These are phyloP conservation scores for Arothron firmamentum DNA, from an alignment of 2,113 vertebrate genomes.

Conservation along the genomic window DNA sequence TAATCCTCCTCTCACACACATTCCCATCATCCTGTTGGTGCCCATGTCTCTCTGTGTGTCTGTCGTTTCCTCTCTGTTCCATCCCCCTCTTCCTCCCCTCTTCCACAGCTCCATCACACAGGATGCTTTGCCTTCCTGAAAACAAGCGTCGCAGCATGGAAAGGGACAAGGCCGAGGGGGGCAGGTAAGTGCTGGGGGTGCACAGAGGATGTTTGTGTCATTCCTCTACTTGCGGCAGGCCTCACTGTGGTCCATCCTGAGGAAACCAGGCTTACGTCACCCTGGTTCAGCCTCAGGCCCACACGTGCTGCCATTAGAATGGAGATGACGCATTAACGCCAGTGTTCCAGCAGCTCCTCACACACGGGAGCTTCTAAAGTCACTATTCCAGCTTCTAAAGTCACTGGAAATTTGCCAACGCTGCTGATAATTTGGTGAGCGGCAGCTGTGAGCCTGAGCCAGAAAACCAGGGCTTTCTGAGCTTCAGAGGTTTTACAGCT, in stretches of 20 bases:
- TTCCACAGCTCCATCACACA: slow-evolving; percentile 54
- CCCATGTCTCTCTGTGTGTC: slow-evolving; percentile 34
- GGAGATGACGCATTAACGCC: slow-evolving; percentile 24
- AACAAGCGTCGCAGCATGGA: slow-evolving; percentile 55
- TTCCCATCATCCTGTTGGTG: neutral
- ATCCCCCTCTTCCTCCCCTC: slow-evolving; percentile 59
- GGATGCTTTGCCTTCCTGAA: slow-evolving; percentile 66
- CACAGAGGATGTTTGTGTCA: slow-evolving; percentile 78
- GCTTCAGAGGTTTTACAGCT: neutral
- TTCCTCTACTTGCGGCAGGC: slow-evolving; percentile 49
- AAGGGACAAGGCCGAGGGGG: slow-evolving; percentile 61
- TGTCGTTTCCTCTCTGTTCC: slow-evolving; percentile 45
- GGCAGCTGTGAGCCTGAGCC: neutral
- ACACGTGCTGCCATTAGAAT: slow-evolving; percentile 37
- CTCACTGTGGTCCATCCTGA: slow-evolving; percentile 72
- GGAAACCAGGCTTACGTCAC: slow-evolving; percentile 71
- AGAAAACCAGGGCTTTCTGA: neutral
- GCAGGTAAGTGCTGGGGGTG: slow-evolving; percentile 39
- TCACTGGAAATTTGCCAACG: too few species aligned
- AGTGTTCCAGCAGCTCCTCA: neutral
- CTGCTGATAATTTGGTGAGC: too few species aligned
- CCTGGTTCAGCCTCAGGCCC: slow-evolving; percentile 26
- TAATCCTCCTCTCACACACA: slow-evolving; percentile 14
- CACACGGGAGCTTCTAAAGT: slow-evolving; percentile 8
- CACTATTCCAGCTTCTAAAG: neutral